Percentiles rank a stretch among this genome's conserved stretches.
Evolutionary conservation across 30 jellyfish, hydroid and myxozoan genomes (phyloP).

Genomic region (Nemopilema nomurai): DNA sequence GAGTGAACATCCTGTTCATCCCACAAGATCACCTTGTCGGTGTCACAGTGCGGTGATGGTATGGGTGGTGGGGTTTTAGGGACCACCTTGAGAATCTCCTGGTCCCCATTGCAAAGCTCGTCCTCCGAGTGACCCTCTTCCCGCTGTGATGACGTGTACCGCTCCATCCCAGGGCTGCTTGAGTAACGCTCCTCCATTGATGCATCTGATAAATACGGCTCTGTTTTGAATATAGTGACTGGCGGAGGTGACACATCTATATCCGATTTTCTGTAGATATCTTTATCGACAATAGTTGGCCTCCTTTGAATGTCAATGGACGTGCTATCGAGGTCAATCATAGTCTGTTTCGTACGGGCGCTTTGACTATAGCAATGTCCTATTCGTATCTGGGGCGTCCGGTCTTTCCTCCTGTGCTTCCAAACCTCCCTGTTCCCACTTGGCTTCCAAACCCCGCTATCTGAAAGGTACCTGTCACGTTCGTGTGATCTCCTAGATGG

Average conservation of each 20-base stretch:
- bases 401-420: conserved; percentile 20
- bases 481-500: conserved; percentile 26
- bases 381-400: conserved; percentile 38
- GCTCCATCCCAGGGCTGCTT: conserved; percentile 1
- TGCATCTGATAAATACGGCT: conserved; percentile 29
- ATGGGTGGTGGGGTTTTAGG: conserved; percentile 66
- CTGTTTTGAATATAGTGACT: conserved; percentile 22
- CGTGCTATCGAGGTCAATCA: conserved; percentile 69
- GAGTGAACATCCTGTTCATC: conserved; percentile 39
- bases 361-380: conserved; percentile 67
- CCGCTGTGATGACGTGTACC: neutral
- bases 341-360: conserved; percentile 28
- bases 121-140: conserved; percentile 13
- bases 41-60: conserved; percentile 30
- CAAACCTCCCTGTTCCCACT: conserved; percentile 13
- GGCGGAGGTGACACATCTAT: conserved; percentile 23
- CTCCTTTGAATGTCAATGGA: conserved; percentile 35
- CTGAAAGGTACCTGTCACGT: neutral
- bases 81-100: conserved; percentile 34
- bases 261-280: neutral
- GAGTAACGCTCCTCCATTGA: conserved; percentile 47
- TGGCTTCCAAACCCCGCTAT: conserved; percentile 9
- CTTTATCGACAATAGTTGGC: conserved; percentile 40
- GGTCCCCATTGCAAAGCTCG: conserved; percentile 37
- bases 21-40: conserved; percentile 34